Conservation (phyloP, 2,113 vertebrate species). For the Ifrita kowaldi region DNA sequence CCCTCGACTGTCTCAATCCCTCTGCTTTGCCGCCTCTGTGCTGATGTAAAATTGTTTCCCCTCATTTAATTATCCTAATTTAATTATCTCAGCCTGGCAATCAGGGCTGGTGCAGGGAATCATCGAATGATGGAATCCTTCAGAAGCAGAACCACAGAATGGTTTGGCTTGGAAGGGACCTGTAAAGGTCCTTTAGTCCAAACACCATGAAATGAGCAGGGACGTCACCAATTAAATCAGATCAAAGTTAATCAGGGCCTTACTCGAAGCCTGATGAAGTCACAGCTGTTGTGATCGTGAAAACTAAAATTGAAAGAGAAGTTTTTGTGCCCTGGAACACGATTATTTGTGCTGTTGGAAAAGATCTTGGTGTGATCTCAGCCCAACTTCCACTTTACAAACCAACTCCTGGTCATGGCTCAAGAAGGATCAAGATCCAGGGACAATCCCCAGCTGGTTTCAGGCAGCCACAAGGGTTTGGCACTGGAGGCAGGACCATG, state of each 20-base stretch:
- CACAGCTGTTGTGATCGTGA: accelerated
- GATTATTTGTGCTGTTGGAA: background rate
- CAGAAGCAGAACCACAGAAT: accelerated
- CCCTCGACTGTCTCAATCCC: background rate
- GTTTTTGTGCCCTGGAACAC: background rate
- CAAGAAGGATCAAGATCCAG: background rate
- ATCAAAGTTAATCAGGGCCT: background rate
- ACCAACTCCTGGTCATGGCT: background rate
- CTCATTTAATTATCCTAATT: background rate
- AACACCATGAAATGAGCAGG: background rate
- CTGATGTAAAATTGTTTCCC: background rate
- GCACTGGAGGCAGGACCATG: background rate
- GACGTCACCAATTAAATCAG: background rate
- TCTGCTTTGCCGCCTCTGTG: background rate
- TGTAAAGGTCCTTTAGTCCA: background rate
- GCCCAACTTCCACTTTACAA: background rate
- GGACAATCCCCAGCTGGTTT: background rate
- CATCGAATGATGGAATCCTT: background rate
- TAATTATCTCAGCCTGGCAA: background rate
- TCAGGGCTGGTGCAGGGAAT: background rate
- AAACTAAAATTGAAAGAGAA: background rate
- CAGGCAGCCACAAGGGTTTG: background rate
- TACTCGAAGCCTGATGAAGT: background rate
- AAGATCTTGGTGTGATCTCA: background rate
- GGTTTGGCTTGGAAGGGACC: background rate